These are phyloP conservation scores for Apus apus DNA, from an alignment of 2,113 vertebrate genomes.

Conservation along the genomic window DNA sequence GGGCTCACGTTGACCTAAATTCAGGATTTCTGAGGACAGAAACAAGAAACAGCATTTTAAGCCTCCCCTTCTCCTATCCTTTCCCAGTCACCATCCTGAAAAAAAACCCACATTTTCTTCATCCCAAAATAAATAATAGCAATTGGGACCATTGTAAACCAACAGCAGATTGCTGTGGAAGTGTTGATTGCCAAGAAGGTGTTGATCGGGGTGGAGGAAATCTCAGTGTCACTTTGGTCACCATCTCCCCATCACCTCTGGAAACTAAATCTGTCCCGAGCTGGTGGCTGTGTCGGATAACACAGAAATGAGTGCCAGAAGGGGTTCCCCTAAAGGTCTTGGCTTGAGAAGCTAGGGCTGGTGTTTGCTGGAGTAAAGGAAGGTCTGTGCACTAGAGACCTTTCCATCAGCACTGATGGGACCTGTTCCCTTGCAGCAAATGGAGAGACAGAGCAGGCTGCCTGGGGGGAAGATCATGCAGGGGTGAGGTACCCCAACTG, in stretches of 20 bases:
- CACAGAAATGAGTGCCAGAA: not conserved
- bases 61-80: not conserved
- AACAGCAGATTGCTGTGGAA: not conserved
- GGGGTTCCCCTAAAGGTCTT: not conserved
- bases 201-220: not conserved
- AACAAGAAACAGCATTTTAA: not conserved
- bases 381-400: not conserved
- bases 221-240: not conserved
- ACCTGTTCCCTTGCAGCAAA: not conserved
- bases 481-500: not conserved
- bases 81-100: not conserved
- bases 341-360: not conserved
- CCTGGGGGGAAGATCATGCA: not conserved
- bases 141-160: not conserved
- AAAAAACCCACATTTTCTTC: rapidly evolving
- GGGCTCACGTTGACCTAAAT: not conserved
- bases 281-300: not conserved
- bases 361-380: not conserved
- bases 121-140: not conserved
- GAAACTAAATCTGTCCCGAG: not conserved
- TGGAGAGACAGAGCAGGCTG: not conserved
- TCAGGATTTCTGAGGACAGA: not conserved
- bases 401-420: not conserved
- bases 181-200: not conserved
- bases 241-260: not conserved